These are phyloP conservation scores for Schizopygopsis malacanthus DNA, from an alignment of 2,797 vertebrate genomes.

Conservation along the genomic window DNA sequence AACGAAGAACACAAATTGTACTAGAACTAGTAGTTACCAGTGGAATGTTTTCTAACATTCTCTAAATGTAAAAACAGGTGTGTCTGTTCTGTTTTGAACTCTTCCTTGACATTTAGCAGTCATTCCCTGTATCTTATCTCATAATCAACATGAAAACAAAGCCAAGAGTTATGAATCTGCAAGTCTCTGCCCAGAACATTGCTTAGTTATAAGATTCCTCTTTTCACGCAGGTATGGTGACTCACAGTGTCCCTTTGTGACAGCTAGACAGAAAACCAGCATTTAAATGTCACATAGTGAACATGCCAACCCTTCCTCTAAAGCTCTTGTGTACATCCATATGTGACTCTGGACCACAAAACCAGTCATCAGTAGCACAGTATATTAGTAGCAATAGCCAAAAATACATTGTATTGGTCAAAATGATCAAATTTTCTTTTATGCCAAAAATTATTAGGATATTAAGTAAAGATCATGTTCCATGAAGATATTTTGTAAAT, in stretches of 20 bases:
- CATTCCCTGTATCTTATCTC: slow-evolving; percentile 47
- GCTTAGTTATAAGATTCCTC: slow-evolving; percentile 28
- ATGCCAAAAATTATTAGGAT: too few relatives aligned
- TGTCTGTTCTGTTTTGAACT: slow-evolving; percentile 11
- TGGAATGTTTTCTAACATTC: slow-evolving; percentile 16
- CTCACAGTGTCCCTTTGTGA: too few relatives aligned
- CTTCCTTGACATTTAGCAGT: slow-evolving; percentile 5
- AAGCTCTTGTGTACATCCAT: neutral
- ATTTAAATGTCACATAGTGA: too few relatives aligned
- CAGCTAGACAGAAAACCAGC: too few relatives aligned
- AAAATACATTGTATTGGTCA: too few relatives aligned
- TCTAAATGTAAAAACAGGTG: slow-evolving; percentile 33
- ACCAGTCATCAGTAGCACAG: too few relatives aligned
- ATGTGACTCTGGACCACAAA: neutral
- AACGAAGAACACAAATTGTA: neutral
- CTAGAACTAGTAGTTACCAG: neutral
- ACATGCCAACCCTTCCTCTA: neutral
- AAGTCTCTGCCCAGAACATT: neutral
- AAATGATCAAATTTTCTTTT: too few relatives aligned
- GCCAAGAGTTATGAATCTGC: neutral
- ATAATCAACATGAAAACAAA: slow-evolving; percentile 32
- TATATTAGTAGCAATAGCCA: too few relatives aligned
- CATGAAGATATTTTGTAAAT: too few relatives aligned
- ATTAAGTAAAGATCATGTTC: too few relatives aligned
- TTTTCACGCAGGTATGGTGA: neutral